Percentiles rank a stretch among this genome's conserved stretches.
phyloP scores from a whole-genome alignment of 2,113 vertebrate genomes.

The Microcebus lehilahytsara region DNA sequence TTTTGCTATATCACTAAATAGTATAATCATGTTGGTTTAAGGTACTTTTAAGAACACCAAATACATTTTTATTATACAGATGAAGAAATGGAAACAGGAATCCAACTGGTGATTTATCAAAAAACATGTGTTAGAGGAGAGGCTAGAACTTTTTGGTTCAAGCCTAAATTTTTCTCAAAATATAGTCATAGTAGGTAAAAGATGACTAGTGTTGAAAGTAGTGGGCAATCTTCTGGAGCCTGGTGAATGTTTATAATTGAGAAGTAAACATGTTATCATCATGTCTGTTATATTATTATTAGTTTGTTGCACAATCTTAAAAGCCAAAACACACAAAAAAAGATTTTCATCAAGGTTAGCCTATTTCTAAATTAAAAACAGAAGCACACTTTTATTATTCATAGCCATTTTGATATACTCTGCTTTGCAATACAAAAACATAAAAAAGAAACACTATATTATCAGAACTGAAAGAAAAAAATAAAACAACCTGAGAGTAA shows the following conservation, averaged over 20 bases:
- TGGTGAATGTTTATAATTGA: neutral
- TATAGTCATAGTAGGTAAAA: neutral
- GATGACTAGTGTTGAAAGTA: neutral
- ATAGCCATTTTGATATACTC: neutral
- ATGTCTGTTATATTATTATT: neutral
- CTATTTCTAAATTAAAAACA: neutral
- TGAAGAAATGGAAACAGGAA: neutral
- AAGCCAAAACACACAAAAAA: neutral
- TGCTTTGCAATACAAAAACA: conserved; percentile 14
- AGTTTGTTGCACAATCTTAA: neutral
- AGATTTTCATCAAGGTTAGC: neutral
- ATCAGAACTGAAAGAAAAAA: neutral
- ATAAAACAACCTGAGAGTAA: neutral
- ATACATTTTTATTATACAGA: neutral
- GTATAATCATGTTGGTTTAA: neutral
- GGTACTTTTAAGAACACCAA: neutral
- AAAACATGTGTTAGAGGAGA: neutral
- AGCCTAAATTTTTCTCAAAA: neutral
- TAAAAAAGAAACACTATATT: neutral
- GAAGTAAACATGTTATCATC: neutral
- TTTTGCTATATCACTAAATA: neutral
- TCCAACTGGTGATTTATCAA: neutral
- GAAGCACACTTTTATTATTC: neutral
- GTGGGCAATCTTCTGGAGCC: neutral
- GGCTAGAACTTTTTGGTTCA: neutral